Evolutionary conservation across 2,888 invertebrate species (phyloP).

Genomic region (Cryptophagus acutangulus): DNA sequence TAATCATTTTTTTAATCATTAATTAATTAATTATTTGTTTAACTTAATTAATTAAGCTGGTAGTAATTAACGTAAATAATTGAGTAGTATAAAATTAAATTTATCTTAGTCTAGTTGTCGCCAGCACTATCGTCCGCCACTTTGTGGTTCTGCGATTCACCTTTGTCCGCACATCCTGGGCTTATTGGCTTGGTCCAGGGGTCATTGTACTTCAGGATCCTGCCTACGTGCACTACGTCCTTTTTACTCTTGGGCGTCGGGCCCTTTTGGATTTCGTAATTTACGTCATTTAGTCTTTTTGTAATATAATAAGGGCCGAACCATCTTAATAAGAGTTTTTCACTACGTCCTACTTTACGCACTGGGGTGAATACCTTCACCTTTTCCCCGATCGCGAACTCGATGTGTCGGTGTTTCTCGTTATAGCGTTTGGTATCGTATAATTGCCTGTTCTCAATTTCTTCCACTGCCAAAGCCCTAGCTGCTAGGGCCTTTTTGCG

Average conservation of each 20-base stretch:
- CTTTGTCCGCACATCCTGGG: conserved; percentile 1
- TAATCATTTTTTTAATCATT: no score
- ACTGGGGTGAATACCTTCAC: no score
- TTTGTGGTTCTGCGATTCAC: no score
- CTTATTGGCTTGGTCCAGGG: conserved; percentile 16
- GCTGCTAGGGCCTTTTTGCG: conserved; percentile 9
- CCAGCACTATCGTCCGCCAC: no score
- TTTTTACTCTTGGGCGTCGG: conserved; percentile 9
- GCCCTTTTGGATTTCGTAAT: conserved; percentile 20
- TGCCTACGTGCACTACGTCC: conserved; percentile 22
- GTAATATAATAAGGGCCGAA: conserved; percentile 25
- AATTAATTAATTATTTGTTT: no score
- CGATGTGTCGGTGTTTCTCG: conserved; percentile 22
- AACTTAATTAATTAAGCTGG: no score
- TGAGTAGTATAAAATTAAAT: no score
- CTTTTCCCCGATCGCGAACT: no score
- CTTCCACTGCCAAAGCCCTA: conserved; percentile 15
- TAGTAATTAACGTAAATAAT: no score
- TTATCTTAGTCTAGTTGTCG: no score
- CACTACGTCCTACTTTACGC: conserved; percentile 24
- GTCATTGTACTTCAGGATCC: conserved; percentile 22
- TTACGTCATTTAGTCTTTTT: conserved; percentile 20
- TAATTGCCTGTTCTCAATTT: conserved; percentile 18
- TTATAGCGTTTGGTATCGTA: conserved; percentile 28
- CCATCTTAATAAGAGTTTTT: conserved; percentile 27